Evolutionary conservation across 2,113 vertebrate species (phyloP).

Genomic region (Haemorhous mexicanus): DNA sequence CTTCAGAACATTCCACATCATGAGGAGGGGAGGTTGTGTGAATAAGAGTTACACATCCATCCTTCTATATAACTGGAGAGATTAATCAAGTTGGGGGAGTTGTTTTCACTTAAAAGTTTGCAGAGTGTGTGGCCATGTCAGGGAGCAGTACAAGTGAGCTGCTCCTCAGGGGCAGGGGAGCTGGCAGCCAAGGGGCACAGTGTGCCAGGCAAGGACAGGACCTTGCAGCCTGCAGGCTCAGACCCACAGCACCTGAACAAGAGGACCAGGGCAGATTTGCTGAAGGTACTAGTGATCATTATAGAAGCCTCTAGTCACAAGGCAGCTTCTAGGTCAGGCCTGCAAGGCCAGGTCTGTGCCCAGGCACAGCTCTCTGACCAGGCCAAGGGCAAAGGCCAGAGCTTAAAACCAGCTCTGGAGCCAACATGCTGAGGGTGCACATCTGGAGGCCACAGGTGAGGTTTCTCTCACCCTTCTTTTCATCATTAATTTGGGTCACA

Average conservation of each 20-base stretch:
- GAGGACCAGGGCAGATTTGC: background rate
- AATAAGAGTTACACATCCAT: background rate
- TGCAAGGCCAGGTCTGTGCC: background rate
- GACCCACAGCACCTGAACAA: background rate
- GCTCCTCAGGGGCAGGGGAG: background rate
- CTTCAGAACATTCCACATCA: background rate
- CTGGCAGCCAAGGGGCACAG: background rate
- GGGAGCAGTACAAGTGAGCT: background rate
- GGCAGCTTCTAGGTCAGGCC: background rate
- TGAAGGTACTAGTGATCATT: background rate
- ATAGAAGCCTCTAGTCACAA: background rate
- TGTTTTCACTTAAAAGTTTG: background rate
- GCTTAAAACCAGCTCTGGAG: background rate
- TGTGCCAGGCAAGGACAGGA: background rate
- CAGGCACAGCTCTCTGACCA: background rate
- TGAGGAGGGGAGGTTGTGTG: background rate
- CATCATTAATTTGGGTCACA: background rate
- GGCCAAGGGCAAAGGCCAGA: background rate
- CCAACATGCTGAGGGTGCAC: background rate
- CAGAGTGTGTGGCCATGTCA: accelerated
- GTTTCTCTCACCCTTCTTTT: background rate
- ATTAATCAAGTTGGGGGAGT: background rate
- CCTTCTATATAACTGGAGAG: background rate
- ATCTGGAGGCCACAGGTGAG: background rate
- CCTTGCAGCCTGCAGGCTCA: background rate